Percentiles rank a stretch among this genome's conserved stretches.
Conservation (phyloP, 2,113 vertebrate species). For the Pachycephala philippinensis region DNA sequence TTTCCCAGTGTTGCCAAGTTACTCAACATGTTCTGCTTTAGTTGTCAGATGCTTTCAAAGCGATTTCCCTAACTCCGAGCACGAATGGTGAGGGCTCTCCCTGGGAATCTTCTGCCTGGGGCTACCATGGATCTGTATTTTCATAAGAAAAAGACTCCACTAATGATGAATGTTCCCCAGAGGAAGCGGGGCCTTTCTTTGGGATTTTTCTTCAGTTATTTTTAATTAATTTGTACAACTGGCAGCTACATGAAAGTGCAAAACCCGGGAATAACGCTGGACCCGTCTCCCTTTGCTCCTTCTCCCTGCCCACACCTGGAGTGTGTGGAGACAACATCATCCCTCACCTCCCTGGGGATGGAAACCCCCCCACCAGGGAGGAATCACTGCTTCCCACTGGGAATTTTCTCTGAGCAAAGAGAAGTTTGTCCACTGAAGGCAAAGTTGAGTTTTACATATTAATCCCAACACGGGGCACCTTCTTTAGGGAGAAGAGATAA, state of each 20-base stretch:
- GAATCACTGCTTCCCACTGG: neutral
- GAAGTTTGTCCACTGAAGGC: neutral
- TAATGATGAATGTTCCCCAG: constrained; percentile 56
- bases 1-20: constrained; percentile 60
- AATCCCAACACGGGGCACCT: fast-evolving
- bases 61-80: constrained; percentile 55
- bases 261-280: neutral
- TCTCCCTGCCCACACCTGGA: neutral
- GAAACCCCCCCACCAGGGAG: neutral
- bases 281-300: neutral
- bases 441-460: neutral
- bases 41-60: constrained; percentile 63
- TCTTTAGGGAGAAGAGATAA: neutral
- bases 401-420: neutral
- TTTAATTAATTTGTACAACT: constrained; percentile 65
- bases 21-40: constrained; percentile 64
- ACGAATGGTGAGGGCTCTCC: constrained; percentile 57
- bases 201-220: constrained; percentile 60
- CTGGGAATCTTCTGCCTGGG: constrained; percentile 62
- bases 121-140: constrained; percentile 55
- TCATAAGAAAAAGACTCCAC: constrained; percentile 44
- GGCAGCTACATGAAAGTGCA: constrained; percentile 51
- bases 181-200: constrained; percentile 55
- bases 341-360: neutral
- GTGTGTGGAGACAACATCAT: neutral